Evolutionary conservation across 2,888 invertebrate genomes (phyloP), one percentile per base, ranked within the genome.

Genomic region (Aethes cnicana): DNA sequence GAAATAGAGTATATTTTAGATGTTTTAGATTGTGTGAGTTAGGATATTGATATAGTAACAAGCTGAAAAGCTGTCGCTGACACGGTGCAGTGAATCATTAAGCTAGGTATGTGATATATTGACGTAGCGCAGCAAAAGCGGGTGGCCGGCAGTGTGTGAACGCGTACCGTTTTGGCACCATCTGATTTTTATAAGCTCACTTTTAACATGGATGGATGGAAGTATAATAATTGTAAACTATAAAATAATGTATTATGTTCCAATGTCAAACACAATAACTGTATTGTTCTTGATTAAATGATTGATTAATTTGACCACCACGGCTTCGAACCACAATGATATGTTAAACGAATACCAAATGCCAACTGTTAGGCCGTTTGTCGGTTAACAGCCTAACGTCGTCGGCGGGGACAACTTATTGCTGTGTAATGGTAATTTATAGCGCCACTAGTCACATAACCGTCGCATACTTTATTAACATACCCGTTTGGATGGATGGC

Each of bases 381-480:
- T 42, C 23, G 28, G 21, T 50, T 43, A 30, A 43, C 30, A 26
- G 43, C 35, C 14, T 55, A 55, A 54, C 61, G 53, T 55, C 53
- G 23, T 25, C 41, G 49, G 44, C 30, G 47, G 33, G 35, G 43
- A 54, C 48, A 57, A 62, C 58, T 58, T 58, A 66, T 61, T 53
- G 61, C 58, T 42, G 49, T 58, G 58, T 62, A 58, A 63, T 55
- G 46, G 26, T 33, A 54, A 66, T 66, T 66, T 64, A 64, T 63
- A 30, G 49, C 35, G 17, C 21, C 12, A 30, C 21, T 41, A 50
- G 46, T 48, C 23, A 43, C 16, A 47, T 57, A 42, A 28, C 37
- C 12, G 55, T 35, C 18, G 21, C 43, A 21, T 32, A 35, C 41
- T 41, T 41, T 16, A 18, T 28, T 11, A 28, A 17, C 21, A 16